Evolutionary conservation across 2,113 vertebrate genomes (phyloP), one percentile per base, ranked within the genome.

Genomic region (Clarias gariepinus): DNA sequence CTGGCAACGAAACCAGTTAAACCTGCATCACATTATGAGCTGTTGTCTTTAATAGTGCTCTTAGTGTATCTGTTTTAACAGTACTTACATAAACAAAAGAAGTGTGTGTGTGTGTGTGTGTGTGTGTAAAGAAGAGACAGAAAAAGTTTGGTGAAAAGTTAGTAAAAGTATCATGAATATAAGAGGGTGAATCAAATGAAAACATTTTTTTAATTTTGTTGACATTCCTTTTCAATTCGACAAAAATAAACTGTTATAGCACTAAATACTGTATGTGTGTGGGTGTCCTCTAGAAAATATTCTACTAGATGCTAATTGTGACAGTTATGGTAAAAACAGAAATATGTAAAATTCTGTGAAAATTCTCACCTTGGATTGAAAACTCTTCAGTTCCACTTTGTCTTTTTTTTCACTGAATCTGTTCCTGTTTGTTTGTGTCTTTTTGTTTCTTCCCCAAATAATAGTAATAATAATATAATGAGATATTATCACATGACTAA

Each of bases 11-110:
- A 78, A 28, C 13, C n/a, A 78, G 23, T 55, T 28, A 78, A 78
- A 55, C 3, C 76, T 57, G n/a, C n/a, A 28, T 19, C 57, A 57
- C 41, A 82, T 68, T 82, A 68, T 68, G 15, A 19, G 52, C 61
- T 68, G 81, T 68, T 4, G 76, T 78, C 30, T 78, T 78, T 78
- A 78, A n/a, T 63, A n/a, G 41, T 13, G 7, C 81, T 82, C 41
- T 82, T 68, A 82, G 55, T 11, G 61, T 28, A 66, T 68, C 61
- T 8, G 53, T 66, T 82, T 82, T 41, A 82, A 2, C 11, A 82
- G 47, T 52, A 52, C 61, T 19, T 66, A 68, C 0, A 7, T n/a
- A 7, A 12, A 71, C 15, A 82, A 64, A n/a, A 33, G 23, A 63
- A 23, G 80, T 78, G 60, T 47, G 47, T 8, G 47, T 8, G 47